Evolutionary conservation across 2,797 vertebrate species (phyloP), one percentile per base, ranked within the genome.

Genomic region (Sebastes dallii): DNA sequence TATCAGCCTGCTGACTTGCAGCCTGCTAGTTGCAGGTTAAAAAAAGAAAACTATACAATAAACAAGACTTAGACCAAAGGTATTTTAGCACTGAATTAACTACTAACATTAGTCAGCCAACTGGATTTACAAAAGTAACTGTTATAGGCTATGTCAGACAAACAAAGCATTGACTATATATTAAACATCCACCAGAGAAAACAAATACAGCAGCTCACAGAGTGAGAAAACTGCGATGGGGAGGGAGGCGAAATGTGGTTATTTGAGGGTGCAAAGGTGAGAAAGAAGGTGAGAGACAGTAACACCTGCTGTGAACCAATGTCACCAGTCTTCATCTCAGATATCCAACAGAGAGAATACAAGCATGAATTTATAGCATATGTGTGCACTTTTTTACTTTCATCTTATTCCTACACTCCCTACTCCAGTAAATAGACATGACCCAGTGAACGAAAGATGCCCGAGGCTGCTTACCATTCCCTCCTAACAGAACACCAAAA

Each of bases 381-480:
- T 64, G 66, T 56, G 16, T 22, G 25, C 11, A 10, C 20, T 39
- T 60, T 22, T 22, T 72, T 4, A n/a, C 61, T 30, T 18, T 50
- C 25, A 29, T 79, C 50, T 62, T 62, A 30, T 52, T 72, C 27
- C 66, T 39, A 2, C 62, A 72, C 32, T 42, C 39, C 13, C 14
- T 5, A 8, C 68, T 73, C 11, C 55, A 71, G 73, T 67, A 77
- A 82, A 76, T 52, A 69, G 54, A 73, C 64, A 55, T 64, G 67
- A 77, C 75, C 71, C 59, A 75, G 70, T 34, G 73, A 73, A 66
- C 2, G 1, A 72, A 65, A 20, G 32, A 22, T 52, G 75, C 80
- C 67, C 1, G 22, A 46, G 70, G 80, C 54, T 46, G 5, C 25
- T 24, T 50, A 11, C 55, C 16, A 6, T 39, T 73, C 30, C 46